These are phyloP conservation scores for Netelia virgata DNA, from an alignment of 2,888 invertebrate genomes.

Conservation along the genomic window DNA sequence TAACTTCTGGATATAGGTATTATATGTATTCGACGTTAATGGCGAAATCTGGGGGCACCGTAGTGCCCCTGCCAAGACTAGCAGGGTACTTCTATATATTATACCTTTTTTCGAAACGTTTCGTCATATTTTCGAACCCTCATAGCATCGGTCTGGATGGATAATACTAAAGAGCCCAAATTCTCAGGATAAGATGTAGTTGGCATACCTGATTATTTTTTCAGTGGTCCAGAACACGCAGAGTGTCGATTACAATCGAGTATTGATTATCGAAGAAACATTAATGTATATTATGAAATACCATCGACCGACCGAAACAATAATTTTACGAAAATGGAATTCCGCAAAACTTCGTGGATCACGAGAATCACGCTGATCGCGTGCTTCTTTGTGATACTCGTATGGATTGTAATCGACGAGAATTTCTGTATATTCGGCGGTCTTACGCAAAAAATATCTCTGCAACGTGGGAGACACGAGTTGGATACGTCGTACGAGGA, in stretches of 20 bases:
- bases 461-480: constrained; percentile 70
- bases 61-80: no score
- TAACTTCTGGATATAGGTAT: no score
- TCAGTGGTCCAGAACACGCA: neutral
- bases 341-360: constrained; percentile 70
- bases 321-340: constrained; percentile 68
- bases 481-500: constrained; percentile 60
- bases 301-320: constrained; percentile 5
- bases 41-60: no score
- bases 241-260: neutral
- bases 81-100: no score
- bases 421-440: constrained; percentile 77
- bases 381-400: constrained; percentile 74
- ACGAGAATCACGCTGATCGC: constrained; percentile 68
- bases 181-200: no score
- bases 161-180: no score
- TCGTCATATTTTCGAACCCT: no score
- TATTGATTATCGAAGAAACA: neutral
- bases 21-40: no score
- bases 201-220: neutral
- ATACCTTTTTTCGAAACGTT: no score
- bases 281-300: constrained; percentile 51
- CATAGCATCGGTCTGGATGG: no score
- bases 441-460: constrained; percentile 73
- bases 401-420: constrained; percentile 78